These are phyloP conservation scores for Bufotes viridis DNA, from an alignment of 2,797 vertebrate species.

Conservation along the genomic window DNA sequence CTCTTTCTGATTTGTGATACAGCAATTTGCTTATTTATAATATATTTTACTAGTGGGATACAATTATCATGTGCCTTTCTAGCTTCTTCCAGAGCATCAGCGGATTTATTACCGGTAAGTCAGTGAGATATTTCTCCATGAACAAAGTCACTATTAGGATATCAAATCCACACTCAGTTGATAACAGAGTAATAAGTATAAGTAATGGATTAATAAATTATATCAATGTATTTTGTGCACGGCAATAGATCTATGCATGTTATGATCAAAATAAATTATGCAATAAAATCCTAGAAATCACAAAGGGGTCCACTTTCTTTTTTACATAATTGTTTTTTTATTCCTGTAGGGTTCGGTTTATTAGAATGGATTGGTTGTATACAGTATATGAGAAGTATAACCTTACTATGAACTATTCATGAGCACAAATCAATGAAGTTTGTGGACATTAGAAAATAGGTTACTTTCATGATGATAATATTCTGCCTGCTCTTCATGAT, in stretches of 20 bases:
- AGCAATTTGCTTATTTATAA: slow-evolving; percentile 47
- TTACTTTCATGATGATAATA: too few species aligned
- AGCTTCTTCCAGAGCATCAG: neutral
- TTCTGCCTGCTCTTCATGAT: too few species aligned
- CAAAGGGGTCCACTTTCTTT: neutral
- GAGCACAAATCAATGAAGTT: too few species aligned
- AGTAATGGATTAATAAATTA: neutral
- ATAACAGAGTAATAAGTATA: slow-evolving; percentile 4
- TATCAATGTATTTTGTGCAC: neutral
- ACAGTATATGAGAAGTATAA: too few species aligned
- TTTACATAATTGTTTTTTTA: neutral
- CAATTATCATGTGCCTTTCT: slow-evolving; percentile 27
- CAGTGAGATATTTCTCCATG: slow-evolving; percentile 28
- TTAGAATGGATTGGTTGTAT: too few species aligned
- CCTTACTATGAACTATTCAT: too few species aligned
- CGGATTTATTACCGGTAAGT: slow-evolving; percentile 56
- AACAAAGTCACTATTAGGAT: neutral
- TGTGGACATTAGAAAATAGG: too few species aligned
- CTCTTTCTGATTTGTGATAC: slow-evolving; percentile 55
- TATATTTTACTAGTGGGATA: slow-evolving; percentile 50
- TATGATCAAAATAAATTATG: neutral
- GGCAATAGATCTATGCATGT: neutral
- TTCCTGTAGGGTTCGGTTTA: neutral
- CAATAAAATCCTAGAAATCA: neutral
- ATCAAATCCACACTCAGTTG: slow-evolving; percentile 8